Base-by-base conservation (phyloP, 2,797 vertebrate genomes). In the Megaceryle alcyon region DNA sequence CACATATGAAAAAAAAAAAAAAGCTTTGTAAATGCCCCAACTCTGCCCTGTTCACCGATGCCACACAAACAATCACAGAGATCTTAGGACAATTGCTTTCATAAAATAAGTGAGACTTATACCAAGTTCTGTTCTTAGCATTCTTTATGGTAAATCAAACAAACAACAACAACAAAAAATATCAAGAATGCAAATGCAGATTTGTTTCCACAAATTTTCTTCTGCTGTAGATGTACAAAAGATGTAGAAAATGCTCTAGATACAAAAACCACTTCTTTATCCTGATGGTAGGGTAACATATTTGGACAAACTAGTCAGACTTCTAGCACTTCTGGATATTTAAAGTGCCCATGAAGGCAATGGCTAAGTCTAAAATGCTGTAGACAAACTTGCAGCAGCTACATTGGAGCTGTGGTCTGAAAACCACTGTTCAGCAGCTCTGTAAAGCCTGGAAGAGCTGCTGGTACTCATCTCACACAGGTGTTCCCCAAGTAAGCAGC, bases 381-480 rank as follows among this genome's bases (percentile, higher is more conserved):
- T 18, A 69, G 57, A 26, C 1, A 12, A 75, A 43, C 39, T 21
- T 75, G 2, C 26, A 23, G 63, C 3, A 4, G 7, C 23, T 17
- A 6, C 1, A 0, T 3, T 39, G 60, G 77, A 51, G 39, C 39
- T 43, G 39, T 54, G 71, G 85, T 61, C 64, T 48, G 69, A 54
- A 90, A 92, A 71, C 20, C 3, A 1, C 1, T 18, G 28, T 4
- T 69, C 12, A 23, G 63, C 49, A 60, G 53, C 46, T 61, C 59
- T 1, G 0, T 23, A 19, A 63, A 66, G 60, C 53, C 48, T 64
- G 57, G 64, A 73, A 83, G 48, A 54, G n/a, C 65, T 51, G 39
- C 20, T 4, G 28, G n/a, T 29, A 14, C 61, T 64, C 29, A 21
- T 16, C 57, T 61, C 61, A 64, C 0, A 0, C 19, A 49, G 53